Base-by-base conservation (phyloP, 2,888 invertebrate genomes). In the Noctua fimbriata region DNA sequence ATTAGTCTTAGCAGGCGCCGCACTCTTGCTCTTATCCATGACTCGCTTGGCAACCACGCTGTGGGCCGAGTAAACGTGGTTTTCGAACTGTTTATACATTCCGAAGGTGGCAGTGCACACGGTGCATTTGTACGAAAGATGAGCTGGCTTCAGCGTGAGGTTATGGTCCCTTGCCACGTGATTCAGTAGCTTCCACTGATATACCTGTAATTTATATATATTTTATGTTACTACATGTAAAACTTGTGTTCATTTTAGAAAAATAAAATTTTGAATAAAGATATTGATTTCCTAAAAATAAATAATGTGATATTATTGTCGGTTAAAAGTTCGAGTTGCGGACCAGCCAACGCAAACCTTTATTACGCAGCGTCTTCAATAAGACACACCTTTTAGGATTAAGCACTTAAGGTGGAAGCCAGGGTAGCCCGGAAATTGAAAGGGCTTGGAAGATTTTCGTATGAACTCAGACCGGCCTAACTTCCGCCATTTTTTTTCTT, bases 1-100 rank as follows among this genome's bases (percentile, higher is more conserved):
- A 77, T 87, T 89, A 28, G 87, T 76, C 88, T 93, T 94, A 1
- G 90, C 76, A 14, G 94, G 89, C 7, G 94, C 78, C 32, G 91
- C 93, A 73, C 87, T 89, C 93, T 94, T 94, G 82, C 93, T 94
- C 82, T 95, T 95, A 79, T 96, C 96, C 89, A 95, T 95, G 2
- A 94, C 95, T 6, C 98, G 98, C 92, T 98, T 98, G 63, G 99
- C 98, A 32, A 98, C 98, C 36, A 98, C 98, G 93, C 99, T 99
- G 92, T 99, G 99, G 36, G 99, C 99, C 63, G 99, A 98, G 93
- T 99, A 99, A 12, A 99, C 99, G 94, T 99, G 99, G 94, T 98
- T 99, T 94, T 99, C 99, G 91, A 99, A 99, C 92, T 99, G 98
- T 95, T 99, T 99, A 97, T 99, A 99, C 98, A 99, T 99, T 90